phyloP scores from a whole-genome alignment of 2,113 vertebrate species.

The Butorides virescens region DNA sequence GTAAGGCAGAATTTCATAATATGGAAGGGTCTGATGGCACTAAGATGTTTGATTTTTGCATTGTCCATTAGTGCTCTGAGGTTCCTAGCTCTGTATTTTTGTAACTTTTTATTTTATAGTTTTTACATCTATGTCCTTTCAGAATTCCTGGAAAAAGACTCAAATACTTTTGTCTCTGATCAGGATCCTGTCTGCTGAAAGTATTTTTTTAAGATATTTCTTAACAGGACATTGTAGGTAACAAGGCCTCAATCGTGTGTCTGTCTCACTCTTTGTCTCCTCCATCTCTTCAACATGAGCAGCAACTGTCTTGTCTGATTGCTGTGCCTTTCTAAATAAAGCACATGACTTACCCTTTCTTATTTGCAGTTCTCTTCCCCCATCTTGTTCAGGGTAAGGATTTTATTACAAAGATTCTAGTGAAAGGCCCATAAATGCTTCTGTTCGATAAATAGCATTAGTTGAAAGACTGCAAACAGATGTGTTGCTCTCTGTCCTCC shows the following conservation, averaged over 20 bases:
- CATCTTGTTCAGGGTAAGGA: background rate
- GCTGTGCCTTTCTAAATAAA: background rate
- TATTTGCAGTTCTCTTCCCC: background rate
- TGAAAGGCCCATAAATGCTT: background rate
- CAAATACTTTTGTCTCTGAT: background rate
- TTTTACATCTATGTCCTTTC: background rate
- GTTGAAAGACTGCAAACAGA: background rate
- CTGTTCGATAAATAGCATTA: background rate
- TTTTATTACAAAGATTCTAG: background rate
- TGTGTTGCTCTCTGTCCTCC: background rate
- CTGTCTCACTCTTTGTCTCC: background rate
- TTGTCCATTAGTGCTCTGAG: background rate
- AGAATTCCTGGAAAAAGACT: background rate
- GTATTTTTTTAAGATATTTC: background rate
- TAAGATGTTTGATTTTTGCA: background rate
- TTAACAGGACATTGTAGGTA: background rate
- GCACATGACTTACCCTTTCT: background rate
- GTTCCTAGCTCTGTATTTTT: background rate
- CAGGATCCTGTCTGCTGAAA: background rate
- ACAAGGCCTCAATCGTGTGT: background rate
- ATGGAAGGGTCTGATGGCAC: background rate
- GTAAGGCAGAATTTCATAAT: background rate
- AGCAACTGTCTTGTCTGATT: background rate
- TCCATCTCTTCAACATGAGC: background rate
- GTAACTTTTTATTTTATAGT: background rate